These are phyloP conservation scores for Bhutanitis thaidina DNA, from an alignment of 2,888 invertebrate species.

Conservation along the genomic window DNA sequence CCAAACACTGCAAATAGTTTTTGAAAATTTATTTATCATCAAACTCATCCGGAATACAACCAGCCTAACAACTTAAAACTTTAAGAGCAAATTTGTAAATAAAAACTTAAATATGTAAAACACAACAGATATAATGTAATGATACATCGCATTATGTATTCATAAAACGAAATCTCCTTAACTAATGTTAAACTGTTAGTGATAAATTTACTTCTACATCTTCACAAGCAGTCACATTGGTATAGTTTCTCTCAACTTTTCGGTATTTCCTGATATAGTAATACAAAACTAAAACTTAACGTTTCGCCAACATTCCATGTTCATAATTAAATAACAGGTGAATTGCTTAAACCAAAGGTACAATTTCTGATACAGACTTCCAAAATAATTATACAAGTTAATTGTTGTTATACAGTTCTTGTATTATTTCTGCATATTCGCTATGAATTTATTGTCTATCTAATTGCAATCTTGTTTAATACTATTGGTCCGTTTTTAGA, in stretches of 20 bases:
- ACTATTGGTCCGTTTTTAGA: constrained; percentile 31
- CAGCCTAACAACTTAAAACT: no score
- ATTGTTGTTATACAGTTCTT: background rate
- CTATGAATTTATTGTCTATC: constrained; percentile 21
- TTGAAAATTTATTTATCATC: no score
- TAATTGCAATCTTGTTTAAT: background rate
- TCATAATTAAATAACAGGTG: background rate
- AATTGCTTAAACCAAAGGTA: background rate
- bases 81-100: background rate
- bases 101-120: background rate
- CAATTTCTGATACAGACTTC: background rate
- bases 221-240: no score
- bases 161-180: background rate
- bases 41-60: no score
- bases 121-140: background rate
- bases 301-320: background rate
- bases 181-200: background rate
- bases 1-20: no score
- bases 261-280: background rate
- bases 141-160: constrained; percentile 1
- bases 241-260: no score
- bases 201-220: no score
- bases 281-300: background rate
- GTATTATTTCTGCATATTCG: background rate
- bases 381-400: background rate